A percentile compares a stretch with the other conserved stretches of the same genome.
These are phyloP conservation scores for Macrotrachela quadricornifera DNA, from an alignment of 1,140 invertebrate genomes.

Conservation along the genomic window DNA sequence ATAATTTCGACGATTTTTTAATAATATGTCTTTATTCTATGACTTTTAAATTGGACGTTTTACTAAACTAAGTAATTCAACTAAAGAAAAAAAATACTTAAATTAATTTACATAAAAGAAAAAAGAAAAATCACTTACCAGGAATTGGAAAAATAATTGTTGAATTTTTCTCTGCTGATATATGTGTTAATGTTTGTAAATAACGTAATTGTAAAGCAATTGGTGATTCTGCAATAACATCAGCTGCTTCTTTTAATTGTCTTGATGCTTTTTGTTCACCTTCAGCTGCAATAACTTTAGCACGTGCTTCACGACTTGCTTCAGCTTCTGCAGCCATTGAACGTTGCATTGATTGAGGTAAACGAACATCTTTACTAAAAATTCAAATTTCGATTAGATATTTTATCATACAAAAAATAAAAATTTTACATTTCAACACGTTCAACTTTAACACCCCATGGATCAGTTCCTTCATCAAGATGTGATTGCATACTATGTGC, in stretches of 20 bases:
- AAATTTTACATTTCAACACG: constrained; percentile 7
- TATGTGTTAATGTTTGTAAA: constrained; percentile 65
- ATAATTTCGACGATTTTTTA: too few relatives aligned
- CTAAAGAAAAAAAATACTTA: too few relatives aligned
- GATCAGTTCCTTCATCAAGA: constrained; percentile 1
- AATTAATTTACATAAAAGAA: too few relatives aligned
- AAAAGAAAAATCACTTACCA: too few relatives aligned
- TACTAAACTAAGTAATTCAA: too few relatives aligned
- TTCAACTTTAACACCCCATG: constrained; percentile 9
- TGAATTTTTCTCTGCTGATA: constrained; percentile 89
- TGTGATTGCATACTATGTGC: constrained; percentile 7
- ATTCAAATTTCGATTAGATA: too few relatives aligned
- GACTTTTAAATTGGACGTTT: too few relatives aligned
- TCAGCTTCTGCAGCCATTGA: constrained; percentile 24
- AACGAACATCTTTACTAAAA: constrained; percentile 13
- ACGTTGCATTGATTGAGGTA: constrained; percentile 17
- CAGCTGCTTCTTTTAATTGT: constrained; percentile 2
- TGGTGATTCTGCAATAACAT: constrained; percentile 28
- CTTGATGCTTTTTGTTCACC: constrained; percentile 8
- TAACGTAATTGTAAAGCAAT: constrained; percentile 57
- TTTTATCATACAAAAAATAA: not conserved
- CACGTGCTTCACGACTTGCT: constrained; percentile 17
- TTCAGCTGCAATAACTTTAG: constrained; percentile 16
- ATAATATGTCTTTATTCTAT: too few relatives aligned
- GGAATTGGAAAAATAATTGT: constrained; percentile 90